phyloP scores from a whole-genome alignment of 2,113 vertebrate species.

The Gymnobelideus leadbeateri region DNA sequence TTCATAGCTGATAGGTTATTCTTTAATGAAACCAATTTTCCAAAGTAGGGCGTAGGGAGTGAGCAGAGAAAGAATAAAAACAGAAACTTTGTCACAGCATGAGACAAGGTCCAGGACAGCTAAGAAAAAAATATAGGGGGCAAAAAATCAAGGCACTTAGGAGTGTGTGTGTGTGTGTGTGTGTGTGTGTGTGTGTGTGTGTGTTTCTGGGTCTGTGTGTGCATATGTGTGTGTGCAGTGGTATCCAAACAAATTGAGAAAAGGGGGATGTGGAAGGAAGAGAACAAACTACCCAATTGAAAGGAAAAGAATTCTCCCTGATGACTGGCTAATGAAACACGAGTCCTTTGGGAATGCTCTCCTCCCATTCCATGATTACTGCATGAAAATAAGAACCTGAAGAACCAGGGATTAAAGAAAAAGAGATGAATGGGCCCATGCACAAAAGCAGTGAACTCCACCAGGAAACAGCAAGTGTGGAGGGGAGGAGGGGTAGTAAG shows the following conservation, averaged over 20 bases:
- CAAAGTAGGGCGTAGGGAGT: background rate
- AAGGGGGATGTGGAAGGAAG: background rate
- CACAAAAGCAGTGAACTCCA: conserved; percentile 7
- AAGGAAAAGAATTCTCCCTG: conserved; percentile 34
- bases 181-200: background rate
- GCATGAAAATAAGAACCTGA: conserved; percentile 21
- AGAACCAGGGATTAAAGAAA: conserved; percentile 2
- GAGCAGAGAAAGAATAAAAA: background rate
- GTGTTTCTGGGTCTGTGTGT: background rate
- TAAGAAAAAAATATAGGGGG: background rate
- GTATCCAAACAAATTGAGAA: background rate
- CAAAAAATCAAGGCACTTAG: no score
- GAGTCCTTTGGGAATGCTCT: background rate
- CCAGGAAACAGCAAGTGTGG: background rate
- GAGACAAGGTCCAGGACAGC: background rate
- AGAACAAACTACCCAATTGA: background rate
- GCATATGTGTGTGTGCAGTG: background rate
- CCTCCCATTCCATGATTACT: background rate
- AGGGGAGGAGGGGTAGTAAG: no score
- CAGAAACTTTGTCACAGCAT: background rate
- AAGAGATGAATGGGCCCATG: background rate
- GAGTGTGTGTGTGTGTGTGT: background rate
- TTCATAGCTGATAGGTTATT: background rate
- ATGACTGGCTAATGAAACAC: background rate
- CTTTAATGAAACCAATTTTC: background rate